Percentiles rank a stretch among this genome's conserved stretches.
These are phyloP conservation scores for Brachionus sp. DNA, from an alignment of 1,140 invertebrate genomes.

Conservation along the genomic window DNA sequence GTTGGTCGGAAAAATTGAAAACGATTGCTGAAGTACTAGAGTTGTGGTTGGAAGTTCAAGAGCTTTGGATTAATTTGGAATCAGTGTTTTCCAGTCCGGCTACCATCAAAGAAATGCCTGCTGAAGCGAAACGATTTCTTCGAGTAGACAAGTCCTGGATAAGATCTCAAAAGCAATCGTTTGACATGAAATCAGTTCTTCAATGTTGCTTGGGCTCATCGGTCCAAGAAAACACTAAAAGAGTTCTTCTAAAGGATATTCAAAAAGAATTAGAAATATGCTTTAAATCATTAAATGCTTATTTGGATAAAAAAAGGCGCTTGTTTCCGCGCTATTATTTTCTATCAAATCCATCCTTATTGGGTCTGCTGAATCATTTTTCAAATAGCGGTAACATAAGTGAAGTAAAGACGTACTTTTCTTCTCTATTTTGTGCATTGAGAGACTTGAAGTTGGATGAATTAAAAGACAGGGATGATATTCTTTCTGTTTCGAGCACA, in stretches of 20 bases:
- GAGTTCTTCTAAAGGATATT: slow-evolving; percentile 55
- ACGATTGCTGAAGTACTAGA: slow-evolving; percentile 58
- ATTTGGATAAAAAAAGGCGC: slow-evolving; percentile 57
- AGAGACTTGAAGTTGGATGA: slow-evolving; percentile 55
- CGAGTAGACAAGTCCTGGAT: slow-evolving; percentile 48
- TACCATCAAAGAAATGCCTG: slow-evolving; percentile 61
- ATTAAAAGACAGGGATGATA: slow-evolving; percentile 44
- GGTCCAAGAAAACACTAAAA: slow-evolving; percentile 55
- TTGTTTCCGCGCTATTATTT: slow-evolving; percentile 58
- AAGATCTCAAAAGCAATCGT: slow-evolving; percentile 59
- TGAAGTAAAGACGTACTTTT: slow-evolving; percentile 55
- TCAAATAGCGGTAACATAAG: slow-evolving; percentile 52
- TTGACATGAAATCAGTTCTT: slow-evolving; percentile 58
- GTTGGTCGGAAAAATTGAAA: slow-evolving; percentile 59
- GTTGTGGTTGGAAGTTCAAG: slow-evolving; percentile 59
- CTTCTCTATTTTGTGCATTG: slow-evolving; percentile 55
- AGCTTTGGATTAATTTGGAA: slow-evolving; percentile 59
- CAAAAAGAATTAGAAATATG: slow-evolving; percentile 59
- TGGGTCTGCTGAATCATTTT: slow-evolving; percentile 54
- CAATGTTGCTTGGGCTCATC: slow-evolving; percentile 55
- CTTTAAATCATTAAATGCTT: slow-evolving; percentile 57
- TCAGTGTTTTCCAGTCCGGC: slow-evolving; percentile 61
- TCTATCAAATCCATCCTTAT: slow-evolving; percentile 55
- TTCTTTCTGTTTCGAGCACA: neutral
- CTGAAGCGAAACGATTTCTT: slow-evolving; percentile 60